Evolutionary conservation across 2,888 invertebrate species (phyloP), one percentile per base, ranked within the genome.

Genomic region (Eupeodes luniger): DNA sequence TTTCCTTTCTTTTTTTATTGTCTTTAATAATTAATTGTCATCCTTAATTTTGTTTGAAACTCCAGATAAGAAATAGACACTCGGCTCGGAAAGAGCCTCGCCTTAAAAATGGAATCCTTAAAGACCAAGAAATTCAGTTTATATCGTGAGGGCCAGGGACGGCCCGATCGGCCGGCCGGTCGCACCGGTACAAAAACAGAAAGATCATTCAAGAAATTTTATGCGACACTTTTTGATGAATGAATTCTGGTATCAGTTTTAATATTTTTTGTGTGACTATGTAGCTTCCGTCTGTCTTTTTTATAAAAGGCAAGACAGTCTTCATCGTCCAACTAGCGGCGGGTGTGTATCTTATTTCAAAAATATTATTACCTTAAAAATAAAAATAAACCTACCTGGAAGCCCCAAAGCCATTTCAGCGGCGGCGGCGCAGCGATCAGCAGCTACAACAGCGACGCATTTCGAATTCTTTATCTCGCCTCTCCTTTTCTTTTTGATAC

Each of bases 211-310:
- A 83, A 72, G 70, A 86, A 82, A 77, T 83, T 76, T 55, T 81
- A 88, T 85, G 75, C 81, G 84, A 88, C 88, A 88, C 62, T 67
- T 67, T 81, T 81, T 88, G 88, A 88, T 88, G 84, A 81, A 88
- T 85, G 81, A 88, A 85, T 75, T 59, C 47, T 64, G 67, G 76
- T 77, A 77, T 77, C 72, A 55, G 72, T 83, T 87, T 77, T 80
- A 81, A 80, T 77, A 72, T 10, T 44, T 67, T 55, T 19, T 64
- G 55, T 55, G 12, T 72, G 74, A 64, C 78, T 66, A 27, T 27
- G 40, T 53, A 83, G 76, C 80, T 74, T 76, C 77, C 27, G 81
- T 64, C 62, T 81, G 77, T 47, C 47, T 47, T 9, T 40, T 27
- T 27, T 27, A 27, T 27, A 27, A 36, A 27, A 12, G 27, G 2